Percentiles rank a stretch among this genome's conserved stretches.
Evolutionary conservation across 35 echinoderm and acorn worm species (phyloP).

Genomic region (Apostichopus japonicus): DNA sequence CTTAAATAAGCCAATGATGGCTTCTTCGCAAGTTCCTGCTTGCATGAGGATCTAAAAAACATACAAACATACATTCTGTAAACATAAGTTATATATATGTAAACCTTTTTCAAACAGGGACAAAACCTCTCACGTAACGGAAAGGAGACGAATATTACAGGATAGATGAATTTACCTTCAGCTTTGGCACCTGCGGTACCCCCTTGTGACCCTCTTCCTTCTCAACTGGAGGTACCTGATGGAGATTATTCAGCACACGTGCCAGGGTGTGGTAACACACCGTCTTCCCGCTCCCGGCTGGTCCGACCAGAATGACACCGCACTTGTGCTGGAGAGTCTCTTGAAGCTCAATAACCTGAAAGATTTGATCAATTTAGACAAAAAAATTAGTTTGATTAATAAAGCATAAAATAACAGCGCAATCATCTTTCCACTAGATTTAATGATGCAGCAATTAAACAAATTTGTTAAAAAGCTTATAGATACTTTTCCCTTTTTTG

Average conservation of each 20-base stretch:
- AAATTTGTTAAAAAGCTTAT: too few species aligned
- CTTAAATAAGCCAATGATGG: too few species aligned
- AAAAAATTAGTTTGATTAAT: too few species aligned
- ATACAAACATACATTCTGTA: too few species aligned
- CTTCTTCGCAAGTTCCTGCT: too few species aligned
- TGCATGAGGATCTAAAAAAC: too few species aligned
- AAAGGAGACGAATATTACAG: not conserved
- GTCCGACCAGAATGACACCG: constrained; percentile 83
- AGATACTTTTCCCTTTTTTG: too few species aligned
- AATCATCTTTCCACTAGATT: not conserved
- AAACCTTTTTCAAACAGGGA: too few species aligned
- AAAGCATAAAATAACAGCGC: not conserved
- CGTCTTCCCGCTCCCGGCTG: constrained; percentile 91
- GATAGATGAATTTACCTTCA: constrained; percentile 51
- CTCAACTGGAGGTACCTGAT: constrained; percentile 44
- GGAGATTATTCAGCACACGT: constrained; percentile 89
- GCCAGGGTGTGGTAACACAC: constrained; percentile 89
- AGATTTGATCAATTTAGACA: too few species aligned
- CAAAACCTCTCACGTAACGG: too few species aligned
- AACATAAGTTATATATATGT: too few species aligned
- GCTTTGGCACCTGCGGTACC: constrained; percentile 45
- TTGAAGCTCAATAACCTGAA: constrained; percentile 85
- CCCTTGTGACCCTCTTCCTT: constrained; percentile 43
- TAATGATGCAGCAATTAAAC: not conserved
- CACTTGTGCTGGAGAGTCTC: constrained; percentile 70